Conservation (phyloP, 2,888 invertebrate genomes). For the Calameuta filiformis region DNA sequence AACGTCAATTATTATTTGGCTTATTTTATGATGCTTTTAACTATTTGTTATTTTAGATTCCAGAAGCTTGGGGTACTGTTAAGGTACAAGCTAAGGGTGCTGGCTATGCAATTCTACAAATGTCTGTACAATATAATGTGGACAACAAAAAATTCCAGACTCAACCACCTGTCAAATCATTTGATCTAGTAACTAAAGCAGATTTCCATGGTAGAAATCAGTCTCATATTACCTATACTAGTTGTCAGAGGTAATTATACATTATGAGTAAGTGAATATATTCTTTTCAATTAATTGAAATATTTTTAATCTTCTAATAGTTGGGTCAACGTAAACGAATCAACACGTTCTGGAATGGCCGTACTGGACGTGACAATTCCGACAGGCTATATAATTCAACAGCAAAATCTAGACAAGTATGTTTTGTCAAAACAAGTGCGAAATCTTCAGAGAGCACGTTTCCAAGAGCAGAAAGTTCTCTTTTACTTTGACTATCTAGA, state of each 20-base stretch:
- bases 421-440: slow-evolving; percentile 82
- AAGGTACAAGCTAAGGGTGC: slow-evolving; percentile 92
- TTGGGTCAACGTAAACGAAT: slow-evolving; percentile 83
- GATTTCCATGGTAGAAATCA: slow-evolving; percentile 90
- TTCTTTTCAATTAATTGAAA: background rate
- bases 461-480: slow-evolving; percentile 82
- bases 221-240: slow-evolving; percentile 88
- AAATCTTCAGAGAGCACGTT: slow-evolving; percentile 87
- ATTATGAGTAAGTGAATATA: background rate
- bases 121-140: slow-evolving; percentile 93
- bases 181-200: slow-evolving; percentile 80
- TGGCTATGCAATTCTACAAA: slow-evolving; percentile 93
- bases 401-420: slow-evolving; percentile 88
- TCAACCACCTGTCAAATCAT: slow-evolving; percentile 83
- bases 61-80: slow-evolving; percentile 94
- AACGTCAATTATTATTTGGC: no score
- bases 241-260: slow-evolving; percentile 82
- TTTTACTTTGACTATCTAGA: slow-evolving; percentile 95
- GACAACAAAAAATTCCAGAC: slow-evolving; percentile 87
- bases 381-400: slow-evolving; percentile 91
- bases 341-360: slow-evolving; percentile 87
- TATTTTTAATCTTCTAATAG: slow-evolving; percentile 63
- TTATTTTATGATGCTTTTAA: no score
- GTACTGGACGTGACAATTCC: slow-evolving; percentile 89
- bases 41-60: slow-evolving; percentile 72